Evolutionary conservation across 2,888 invertebrate genomes (phyloP).

Genomic region (Ypsolopha scabrella): DNA sequence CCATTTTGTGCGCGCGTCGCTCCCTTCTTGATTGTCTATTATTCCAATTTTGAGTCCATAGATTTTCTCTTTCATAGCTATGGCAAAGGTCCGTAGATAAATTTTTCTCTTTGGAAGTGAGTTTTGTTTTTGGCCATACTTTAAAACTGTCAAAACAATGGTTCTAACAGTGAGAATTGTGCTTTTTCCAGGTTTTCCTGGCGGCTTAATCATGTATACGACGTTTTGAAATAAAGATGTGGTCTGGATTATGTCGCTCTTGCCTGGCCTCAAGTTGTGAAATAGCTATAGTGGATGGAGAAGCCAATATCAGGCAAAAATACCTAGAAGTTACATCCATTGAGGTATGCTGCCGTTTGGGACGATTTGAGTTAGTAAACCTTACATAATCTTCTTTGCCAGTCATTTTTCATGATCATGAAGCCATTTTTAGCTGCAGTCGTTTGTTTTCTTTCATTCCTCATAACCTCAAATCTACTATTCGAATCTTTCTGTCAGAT

Average conservation of each 20-base stretch:
- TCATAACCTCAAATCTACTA: background rate
- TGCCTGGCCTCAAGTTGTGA: constrained; percentile 52
- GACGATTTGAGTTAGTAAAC: background rate
- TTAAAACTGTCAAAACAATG: constrained; percentile 61
- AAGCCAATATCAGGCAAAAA: constrained; percentile 39
- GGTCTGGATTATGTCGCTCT: constrained; percentile 58
- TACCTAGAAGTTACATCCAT: constrained; percentile 53
- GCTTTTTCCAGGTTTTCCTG: constrained; percentile 43
- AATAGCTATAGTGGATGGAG: constrained; percentile 48
- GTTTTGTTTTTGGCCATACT: constrained; percentile 35
- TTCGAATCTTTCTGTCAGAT: background rate
- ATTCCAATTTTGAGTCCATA: constrained; percentile 33
- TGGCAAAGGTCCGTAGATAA: constrained; percentile 69
- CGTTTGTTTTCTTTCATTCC: background rate
- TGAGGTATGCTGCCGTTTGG: constrained; percentile 27
- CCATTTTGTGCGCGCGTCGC: constrained; percentile 51
- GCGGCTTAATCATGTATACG: constrained; percentile 35
- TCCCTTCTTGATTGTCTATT: constrained; percentile 50
- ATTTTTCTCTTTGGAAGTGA: constrained; percentile 63
- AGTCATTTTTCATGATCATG: background rate
- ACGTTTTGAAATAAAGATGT: constrained; percentile 51
- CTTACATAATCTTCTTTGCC: background rate
- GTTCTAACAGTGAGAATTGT: constrained; percentile 24
- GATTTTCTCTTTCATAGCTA: constrained; percentile 36
- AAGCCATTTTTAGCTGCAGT: background rate